These are phyloP conservation scores for Maniola jurtina DNA, from an alignment of 1,140 invertebrate species.

Conservation along the genomic window DNA sequence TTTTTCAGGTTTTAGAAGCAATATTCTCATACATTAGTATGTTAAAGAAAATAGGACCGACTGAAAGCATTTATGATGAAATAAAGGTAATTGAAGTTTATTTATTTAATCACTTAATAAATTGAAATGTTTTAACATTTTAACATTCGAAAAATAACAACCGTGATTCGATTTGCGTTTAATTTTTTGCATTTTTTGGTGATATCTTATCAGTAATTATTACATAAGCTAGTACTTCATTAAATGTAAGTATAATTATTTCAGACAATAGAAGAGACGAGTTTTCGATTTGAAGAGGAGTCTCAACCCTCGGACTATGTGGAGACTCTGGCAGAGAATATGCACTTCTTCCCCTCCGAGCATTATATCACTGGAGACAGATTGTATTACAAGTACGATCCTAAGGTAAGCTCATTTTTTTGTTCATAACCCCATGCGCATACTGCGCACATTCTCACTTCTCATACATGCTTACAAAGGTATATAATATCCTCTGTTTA, in stretches of 20 bases:
- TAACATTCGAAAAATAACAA: too few relatives aligned
- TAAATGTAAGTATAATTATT: background rate
- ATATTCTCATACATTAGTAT: slow-evolving; percentile 89
- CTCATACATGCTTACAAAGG: too few relatives aligned
- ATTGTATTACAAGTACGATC: slow-evolving; percentile 89
- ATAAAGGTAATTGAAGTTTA: slow-evolving; percentile 73
- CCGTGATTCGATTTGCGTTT: background rate
- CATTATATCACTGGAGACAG: slow-evolving; percentile 88
- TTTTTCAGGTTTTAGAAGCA: slow-evolving; percentile 82
- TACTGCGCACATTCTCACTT: too few relatives aligned
- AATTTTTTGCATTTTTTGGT: too few relatives aligned
- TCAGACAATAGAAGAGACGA: slow-evolving; percentile 85
- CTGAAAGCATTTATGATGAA: slow-evolving; percentile 87
- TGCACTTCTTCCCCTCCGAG: slow-evolving; percentile 88
- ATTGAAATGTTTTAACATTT: too few relatives aligned
- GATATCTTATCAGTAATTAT: background rate
- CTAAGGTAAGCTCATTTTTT: slow-evolving; percentile 75
- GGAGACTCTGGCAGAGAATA: slow-evolving; percentile 86
- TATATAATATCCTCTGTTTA: too few relatives aligned
- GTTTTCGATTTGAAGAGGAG: slow-evolving; percentile 86
- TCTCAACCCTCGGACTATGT: slow-evolving; percentile 87
- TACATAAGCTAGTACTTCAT: too few relatives aligned
- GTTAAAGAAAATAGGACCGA: slow-evolving; percentile 83
- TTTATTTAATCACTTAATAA: too few relatives aligned
- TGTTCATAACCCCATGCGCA: too few relatives aligned